Percentiles rank a stretch among this genome's conserved stretches.
Conservation (phyloP, 2,797 vertebrate species). For the Hirundo rustica region DNA sequence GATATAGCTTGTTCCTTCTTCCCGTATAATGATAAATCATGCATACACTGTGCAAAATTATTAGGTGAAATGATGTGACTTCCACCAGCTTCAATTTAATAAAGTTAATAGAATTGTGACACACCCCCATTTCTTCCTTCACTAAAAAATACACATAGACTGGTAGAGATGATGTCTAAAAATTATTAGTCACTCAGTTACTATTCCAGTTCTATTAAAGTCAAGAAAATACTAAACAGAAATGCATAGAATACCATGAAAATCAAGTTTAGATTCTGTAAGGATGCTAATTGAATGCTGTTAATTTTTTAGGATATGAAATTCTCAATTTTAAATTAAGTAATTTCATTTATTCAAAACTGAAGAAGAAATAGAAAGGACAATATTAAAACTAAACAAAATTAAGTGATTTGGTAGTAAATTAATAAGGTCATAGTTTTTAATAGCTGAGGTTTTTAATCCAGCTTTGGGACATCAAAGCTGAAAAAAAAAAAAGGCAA, state of each 20-base stretch:
- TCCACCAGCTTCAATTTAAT: background rate
- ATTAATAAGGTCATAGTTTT: background rate
- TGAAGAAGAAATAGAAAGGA: background rate
- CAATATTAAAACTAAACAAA: background rate
- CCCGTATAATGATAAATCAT: background rate
- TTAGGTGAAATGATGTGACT: background rate
- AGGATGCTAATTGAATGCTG: background rate
- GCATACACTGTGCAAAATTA: background rate
- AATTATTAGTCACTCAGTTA: background rate
- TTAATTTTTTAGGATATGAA: background rate
- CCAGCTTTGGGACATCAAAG: background rate
- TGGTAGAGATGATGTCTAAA: background rate
- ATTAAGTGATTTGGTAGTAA: background rate
- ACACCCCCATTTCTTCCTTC: background rate
- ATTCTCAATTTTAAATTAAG: background rate
- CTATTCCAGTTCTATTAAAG: background rate
- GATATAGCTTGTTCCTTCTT: background rate
- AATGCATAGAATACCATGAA: background rate
- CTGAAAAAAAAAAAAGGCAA: background rate
- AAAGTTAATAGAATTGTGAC: background rate
- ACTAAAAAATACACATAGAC: background rate
- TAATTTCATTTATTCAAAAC: background rate
- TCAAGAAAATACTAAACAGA: background rate
- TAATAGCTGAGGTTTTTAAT: background rate
- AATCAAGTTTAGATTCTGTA: background rate